phyloP scores from a whole-genome alignment of 1,140 invertebrate species.

The Teleopsis dalmanni region DNA sequence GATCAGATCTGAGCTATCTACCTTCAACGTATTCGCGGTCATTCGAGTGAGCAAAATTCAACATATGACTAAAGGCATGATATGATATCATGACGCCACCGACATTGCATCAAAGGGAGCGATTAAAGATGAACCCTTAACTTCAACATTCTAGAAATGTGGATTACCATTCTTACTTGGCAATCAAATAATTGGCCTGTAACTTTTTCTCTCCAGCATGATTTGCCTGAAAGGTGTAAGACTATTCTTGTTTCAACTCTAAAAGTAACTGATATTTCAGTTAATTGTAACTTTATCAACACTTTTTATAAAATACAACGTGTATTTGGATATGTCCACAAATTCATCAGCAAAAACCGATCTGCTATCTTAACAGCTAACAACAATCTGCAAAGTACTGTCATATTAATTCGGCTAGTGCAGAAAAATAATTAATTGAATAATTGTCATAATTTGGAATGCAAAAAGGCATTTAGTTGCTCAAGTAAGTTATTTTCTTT shows the following conservation, averaged over 20 bases:
- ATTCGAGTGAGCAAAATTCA: slow-evolving; percentile 35
- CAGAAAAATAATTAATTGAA: slow-evolving; percentile 1
- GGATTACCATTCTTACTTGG: slow-evolving; percentile 24
- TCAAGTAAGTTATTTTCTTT: slow-evolving; percentile 10
- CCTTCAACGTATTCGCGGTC: slow-evolving; percentile 23
- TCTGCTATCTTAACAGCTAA: no score
- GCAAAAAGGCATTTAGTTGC: background rate
- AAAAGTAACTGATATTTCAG: background rate
- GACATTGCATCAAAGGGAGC: slow-evolving; percentile 33
- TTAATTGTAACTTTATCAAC: slow-evolving; percentile 7
- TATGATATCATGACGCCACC: slow-evolving; percentile 31
- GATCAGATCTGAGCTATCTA: slow-evolving; percentile 15
- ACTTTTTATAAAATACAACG: slow-evolving; percentile 5
- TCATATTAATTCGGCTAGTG: slow-evolving; percentile 3
- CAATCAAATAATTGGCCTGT: slow-evolving; percentile 3
- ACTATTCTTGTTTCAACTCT: slow-evolving; percentile 20
- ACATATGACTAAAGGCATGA: slow-evolving; percentile 10
- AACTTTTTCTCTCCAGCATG: background rate
- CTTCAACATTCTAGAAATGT: slow-evolving; percentile 29
- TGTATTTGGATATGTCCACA: slow-evolving; percentile 4
- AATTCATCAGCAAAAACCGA: background rate
- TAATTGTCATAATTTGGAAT: background rate
- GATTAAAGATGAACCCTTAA: slow-evolving; percentile 16
- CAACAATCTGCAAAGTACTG: slow-evolving; percentile 1
- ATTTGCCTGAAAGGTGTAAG: slow-evolving; percentile 26